These are phyloP conservation scores for Fukomys damarensis DNA, from an alignment of 2,113 vertebrate genomes.

Conservation along the genomic window DNA sequence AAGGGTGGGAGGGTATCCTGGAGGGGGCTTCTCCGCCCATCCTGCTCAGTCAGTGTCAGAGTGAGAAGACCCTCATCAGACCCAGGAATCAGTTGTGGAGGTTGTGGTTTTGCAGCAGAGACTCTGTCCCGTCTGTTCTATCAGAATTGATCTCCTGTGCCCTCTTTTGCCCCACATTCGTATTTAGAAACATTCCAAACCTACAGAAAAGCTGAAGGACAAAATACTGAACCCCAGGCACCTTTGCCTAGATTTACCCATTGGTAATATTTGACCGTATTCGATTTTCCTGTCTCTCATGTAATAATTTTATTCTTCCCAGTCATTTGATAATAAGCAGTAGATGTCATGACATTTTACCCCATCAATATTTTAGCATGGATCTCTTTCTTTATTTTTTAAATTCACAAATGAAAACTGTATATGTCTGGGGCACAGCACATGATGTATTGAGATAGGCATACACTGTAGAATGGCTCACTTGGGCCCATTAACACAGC, in stretches of 20 bases:
- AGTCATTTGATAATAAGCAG: not conserved
- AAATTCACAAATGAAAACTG: not conserved
- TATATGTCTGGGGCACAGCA: not conserved
- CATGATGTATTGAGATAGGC: not conserved
- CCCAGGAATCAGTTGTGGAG: not conserved
- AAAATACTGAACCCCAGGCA: not conserved
- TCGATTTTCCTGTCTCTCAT: not conserved
- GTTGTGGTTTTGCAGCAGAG: too few species aligned
- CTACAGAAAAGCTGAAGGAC: not conserved
- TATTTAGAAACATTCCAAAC: not conserved
- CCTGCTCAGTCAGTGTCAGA: not conserved
- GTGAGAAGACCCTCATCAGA: not conserved
- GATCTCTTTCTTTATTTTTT: not conserved
- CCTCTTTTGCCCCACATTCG: not conserved
- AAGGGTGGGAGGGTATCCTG: fast-evolving
- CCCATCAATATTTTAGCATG: not conserved
- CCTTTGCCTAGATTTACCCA: not conserved
- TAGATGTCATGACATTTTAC: not conserved
- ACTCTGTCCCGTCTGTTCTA: not conserved
- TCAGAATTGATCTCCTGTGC: not conserved
- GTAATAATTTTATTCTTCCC: not conserved
- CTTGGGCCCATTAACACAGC: not conserved
- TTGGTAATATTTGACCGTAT: not conserved
- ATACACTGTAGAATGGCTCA: not conserved
- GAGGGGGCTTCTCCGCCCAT: not conserved